These are phyloP conservation scores for Mechanitis messenoides DNA, from an alignment of 2,888 invertebrate genomes.

Conservation along the genomic window DNA sequence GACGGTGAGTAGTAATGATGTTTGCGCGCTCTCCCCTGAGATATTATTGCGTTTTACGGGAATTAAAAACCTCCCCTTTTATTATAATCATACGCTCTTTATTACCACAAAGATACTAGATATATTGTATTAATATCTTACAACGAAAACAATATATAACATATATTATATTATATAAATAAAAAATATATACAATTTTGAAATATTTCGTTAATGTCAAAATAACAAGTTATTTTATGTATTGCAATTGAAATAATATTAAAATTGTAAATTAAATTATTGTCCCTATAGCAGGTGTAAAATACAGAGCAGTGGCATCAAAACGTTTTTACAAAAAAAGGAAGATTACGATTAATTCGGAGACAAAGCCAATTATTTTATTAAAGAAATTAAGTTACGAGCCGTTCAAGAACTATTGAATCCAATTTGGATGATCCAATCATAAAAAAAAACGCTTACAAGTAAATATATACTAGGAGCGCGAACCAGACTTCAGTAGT, in stretches of 20 bases:
- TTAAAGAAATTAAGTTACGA: conserved; percentile 27
- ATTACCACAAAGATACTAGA: background rate
- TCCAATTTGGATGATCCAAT: conserved; percentile 26
- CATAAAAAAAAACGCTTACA: conserved; percentile 9
- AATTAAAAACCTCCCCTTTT: conserved; percentile 54
- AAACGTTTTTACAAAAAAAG: background rate
- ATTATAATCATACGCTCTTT: conserved; percentile 20
- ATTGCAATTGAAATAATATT: too few species aligned
- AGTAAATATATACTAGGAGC: background rate
- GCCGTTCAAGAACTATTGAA: conserved; percentile 19
- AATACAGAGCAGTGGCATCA: background rate
- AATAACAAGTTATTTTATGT: too few species aligned
- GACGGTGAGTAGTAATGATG: conserved; percentile 48
- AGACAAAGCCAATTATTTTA: conserved; percentile 24
- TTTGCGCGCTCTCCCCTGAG: conserved; percentile 66
- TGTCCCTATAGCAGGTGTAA: too few species aligned
- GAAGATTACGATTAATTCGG: conserved; percentile 11
- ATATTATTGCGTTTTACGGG: conserved; percentile 62
- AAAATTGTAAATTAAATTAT: too few species aligned
- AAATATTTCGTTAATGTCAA: too few species aligned
- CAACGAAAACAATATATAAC: too few species aligned
- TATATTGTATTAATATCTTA: too few species aligned
- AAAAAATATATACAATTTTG: too few species aligned
- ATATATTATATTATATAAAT: too few species aligned
- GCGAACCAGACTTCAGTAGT: too few species aligned